phyloP scores from a whole-genome alignment of 2,797 vertebrate species.

The Rhyacichthys aspro region DNA sequence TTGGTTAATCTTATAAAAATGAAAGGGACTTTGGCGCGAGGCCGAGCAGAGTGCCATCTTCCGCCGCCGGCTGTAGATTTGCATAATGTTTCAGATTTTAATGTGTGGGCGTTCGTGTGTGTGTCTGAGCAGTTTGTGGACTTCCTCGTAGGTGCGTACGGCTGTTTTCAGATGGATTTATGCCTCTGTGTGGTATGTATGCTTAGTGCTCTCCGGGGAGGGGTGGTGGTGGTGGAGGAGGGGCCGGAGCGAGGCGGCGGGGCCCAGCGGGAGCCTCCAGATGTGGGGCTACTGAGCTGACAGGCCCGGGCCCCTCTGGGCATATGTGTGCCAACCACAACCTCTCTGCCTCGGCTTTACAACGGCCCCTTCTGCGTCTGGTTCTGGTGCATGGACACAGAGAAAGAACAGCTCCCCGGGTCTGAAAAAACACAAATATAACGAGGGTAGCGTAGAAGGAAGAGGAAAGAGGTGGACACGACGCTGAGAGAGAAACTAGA shows the following conservation, averaged over 20 bases:
- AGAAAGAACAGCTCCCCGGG: constrained; percentile 15
- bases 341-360: constrained; percentile 51
- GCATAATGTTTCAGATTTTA: constrained; percentile 70
- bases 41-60: constrained; percentile 71
- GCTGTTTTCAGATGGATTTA: constrained; percentile 1
- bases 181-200: constrained; percentile 39
- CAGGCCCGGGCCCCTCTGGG: constrained; percentile 78
- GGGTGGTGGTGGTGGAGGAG: constrained; percentile 50
- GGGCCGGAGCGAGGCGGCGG: constrained; percentile 60
- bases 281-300: constrained; percentile 82
- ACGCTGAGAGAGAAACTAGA: neutral
- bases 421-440: constrained; percentile 25
- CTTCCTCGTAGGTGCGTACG: constrained; percentile 2
- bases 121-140: constrained; percentile 13
- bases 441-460: constrained; percentile 1
- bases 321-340: constrained; percentile 76
- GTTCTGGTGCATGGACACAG: constrained; percentile 48
- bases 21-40: constrained; percentile 75
- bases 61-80: constrained; percentile 68
- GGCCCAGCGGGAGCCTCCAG: constrained; percentile 82
- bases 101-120: constrained; percentile 35
- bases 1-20: constrained; percentile 76
- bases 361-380: constrained; percentile 64
- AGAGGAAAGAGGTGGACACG: neutral
- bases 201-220: constrained; percentile 65